Conservation (phyloP, 92 coral and sea anemone genomes). For the Epizoanthus rinbou region DNA sequence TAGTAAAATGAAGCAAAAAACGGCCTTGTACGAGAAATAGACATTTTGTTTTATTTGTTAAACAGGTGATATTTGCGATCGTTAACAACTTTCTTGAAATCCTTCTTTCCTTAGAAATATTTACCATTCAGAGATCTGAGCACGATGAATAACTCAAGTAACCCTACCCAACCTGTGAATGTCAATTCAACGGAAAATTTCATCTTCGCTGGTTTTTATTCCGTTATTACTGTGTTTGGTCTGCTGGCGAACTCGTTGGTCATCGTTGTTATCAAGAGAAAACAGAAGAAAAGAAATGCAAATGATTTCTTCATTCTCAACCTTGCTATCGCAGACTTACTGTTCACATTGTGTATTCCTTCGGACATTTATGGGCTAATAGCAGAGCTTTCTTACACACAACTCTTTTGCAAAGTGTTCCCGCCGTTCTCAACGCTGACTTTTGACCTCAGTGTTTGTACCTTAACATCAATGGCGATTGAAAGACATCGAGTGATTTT, state of each 20-base stretch:
- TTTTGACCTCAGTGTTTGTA: constrained; percentile 31
- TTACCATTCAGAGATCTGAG: background rate
- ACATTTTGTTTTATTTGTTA: background rate
- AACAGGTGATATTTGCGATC: background rate
- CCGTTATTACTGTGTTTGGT: constrained; percentile 29
- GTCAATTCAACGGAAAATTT: constrained; percentile 10
- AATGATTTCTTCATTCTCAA: constrained; percentile 37
- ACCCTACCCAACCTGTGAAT: background rate
- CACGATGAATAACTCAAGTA: constrained; percentile 26
- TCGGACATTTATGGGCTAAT: constrained; percentile 31
- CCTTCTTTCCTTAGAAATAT: background rate
- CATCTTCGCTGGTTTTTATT: constrained; percentile 29
- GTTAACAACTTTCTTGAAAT: background rate
- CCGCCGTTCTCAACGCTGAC: constrained; percentile 33
- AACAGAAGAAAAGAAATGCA: constrained; percentile 19
- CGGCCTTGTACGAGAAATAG: background rate
- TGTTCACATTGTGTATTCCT: constrained; percentile 37
- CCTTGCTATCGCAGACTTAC: constrained; percentile 24
- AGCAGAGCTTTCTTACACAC: background rate
- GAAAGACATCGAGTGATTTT: constrained; percentile 23
- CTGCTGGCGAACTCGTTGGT: constrained; percentile 22
- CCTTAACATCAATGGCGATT: constrained; percentile 33
- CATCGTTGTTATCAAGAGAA: constrained; percentile 30
- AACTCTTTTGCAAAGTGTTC: constrained; percentile 15
- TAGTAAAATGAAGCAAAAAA: background rate